Evolutionary conservation across 92 coral and sea anemone species (phyloP).

Genomic region (Isaurus tuberculatus): DNA sequence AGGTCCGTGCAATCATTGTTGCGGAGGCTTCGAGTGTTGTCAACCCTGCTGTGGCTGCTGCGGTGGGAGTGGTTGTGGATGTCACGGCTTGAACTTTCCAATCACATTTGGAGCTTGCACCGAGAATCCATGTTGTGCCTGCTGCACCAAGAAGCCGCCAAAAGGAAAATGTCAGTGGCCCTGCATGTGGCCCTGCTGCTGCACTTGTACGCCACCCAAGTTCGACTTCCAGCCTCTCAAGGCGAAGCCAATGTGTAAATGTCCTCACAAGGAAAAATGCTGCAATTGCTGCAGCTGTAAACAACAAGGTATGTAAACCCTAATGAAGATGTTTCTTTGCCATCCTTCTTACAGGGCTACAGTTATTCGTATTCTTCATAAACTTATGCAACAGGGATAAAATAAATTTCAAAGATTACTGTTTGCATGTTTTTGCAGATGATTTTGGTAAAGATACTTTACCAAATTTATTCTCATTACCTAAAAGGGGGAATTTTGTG

Average conservation of each 20-base stretch:
- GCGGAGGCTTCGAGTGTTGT: conserved; percentile 90
- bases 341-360: too few relatives aligned
- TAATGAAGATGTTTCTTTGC: too few relatives aligned
- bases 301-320: conserved; percentile 45
- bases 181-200: conserved; percentile 95
- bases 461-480: too few relatives aligned
- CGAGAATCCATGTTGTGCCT: conserved; percentile 87
- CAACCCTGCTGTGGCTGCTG: conserved; percentile 86
- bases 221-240: conserved; percentile 73
- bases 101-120: conserved; percentile 91
- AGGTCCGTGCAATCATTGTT: conserved; percentile 86
- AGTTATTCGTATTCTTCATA: too few relatives aligned
- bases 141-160: conserved; percentile 86
- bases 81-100: conserved; percentile 83
- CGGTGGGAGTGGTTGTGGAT: conserved; percentile 74
- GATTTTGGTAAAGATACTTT: too few relatives aligned
- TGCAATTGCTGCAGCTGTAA: conserved; percentile 71
- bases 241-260: conserved; percentile 89
- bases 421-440: too few relatives aligned
- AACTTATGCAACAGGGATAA: too few relatives aligned
- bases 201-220: conserved; percentile 86
- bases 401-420: too few relatives aligned
- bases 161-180: conserved; percentile 92
- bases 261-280: conserved; percentile 61
- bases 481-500: too few relatives aligned